Conservation (phyloP, 2,888 invertebrate genomes). For the Ellobium chinense region DNA sequence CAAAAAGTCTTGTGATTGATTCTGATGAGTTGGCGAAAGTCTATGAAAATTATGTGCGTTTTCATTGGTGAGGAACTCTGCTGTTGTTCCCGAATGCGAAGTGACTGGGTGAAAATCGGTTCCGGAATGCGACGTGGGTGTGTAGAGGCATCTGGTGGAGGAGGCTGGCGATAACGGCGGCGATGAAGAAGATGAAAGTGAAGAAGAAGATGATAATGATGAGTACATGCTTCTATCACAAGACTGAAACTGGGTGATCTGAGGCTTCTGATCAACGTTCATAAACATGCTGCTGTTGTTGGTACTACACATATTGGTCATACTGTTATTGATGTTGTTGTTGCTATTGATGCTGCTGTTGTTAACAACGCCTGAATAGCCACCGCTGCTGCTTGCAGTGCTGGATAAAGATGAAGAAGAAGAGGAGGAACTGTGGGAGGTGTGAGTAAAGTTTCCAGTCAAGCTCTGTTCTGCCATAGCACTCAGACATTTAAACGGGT, state of each 20-base stretch:
- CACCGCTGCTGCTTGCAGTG: background rate
- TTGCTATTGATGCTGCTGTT: background rate
- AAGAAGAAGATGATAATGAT: conserved; percentile 8
- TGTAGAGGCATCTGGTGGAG: conserved; percentile 36
- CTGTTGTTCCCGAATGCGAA: background rate
- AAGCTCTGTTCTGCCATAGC: conserved; percentile 55
- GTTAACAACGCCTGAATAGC: background rate
- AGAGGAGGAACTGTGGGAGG: conserved; percentile 11
- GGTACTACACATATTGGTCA: background rate
- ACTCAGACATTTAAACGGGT: conserved; percentile 52
- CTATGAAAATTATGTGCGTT: background rate
- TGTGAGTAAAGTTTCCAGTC: conserved; percentile 44
- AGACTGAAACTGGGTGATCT: background rate
- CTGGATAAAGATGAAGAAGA: background rate
- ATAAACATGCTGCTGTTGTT: conserved; percentile 6
- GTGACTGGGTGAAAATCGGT: conserved; percentile 10
- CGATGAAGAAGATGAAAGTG: background rate
- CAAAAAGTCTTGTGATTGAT: background rate
- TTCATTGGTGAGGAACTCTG: background rate
- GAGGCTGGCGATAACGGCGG: conserved; percentile 35
- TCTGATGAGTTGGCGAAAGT: background rate
- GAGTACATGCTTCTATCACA: conserved; percentile 17
- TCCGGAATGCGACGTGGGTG: background rate
- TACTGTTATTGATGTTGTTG: conserved; percentile 22
- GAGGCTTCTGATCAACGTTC: background rate